Evolutionary conservation across 2,113 vertebrate genomes (phyloP).

Genomic region (Odocoileus virginianus): DNA sequence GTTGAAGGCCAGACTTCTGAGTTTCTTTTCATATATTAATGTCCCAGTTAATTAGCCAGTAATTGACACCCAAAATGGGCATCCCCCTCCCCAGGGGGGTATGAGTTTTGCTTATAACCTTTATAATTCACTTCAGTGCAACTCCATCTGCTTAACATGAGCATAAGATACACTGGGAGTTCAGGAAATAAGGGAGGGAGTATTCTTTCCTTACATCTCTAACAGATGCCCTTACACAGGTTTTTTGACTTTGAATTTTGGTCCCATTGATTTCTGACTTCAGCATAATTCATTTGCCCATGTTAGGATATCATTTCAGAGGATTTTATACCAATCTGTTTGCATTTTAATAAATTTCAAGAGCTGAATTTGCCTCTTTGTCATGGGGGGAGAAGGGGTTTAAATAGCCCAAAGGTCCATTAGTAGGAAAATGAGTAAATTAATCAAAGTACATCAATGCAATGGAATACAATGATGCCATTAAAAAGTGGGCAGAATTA

Average conservation of each 20-base stretch:
- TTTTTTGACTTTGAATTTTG: neutral
- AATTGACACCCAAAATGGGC: neutral
- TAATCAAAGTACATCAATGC: neutral
- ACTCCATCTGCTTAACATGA: neutral
- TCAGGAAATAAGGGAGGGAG: neutral
- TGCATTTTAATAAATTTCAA: slow-evolving; percentile 25
- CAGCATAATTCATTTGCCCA: neutral
- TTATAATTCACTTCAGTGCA: neutral
- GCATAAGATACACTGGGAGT: neutral
- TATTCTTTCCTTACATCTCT: neutral
- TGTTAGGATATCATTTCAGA: neutral
- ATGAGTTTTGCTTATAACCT: neutral
- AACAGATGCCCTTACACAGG: neutral
- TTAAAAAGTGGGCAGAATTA: neutral
- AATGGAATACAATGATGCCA: neutral
- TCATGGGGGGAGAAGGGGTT: neutral
- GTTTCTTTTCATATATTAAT: neutral
- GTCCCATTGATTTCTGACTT: slow-evolving; percentile 17
- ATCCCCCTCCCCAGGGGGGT: neutral
- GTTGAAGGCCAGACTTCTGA: neutral
- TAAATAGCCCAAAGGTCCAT: neutral
- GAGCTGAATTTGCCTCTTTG: neutral
- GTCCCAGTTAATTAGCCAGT: neutral
- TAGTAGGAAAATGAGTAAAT: neutral
- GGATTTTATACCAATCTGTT: slow-evolving; percentile 6